These are phyloP conservation scores for Pagetopsis macropterus DNA, from an alignment of 2,797 vertebrate genomes.

Conservation along the genomic window DNA sequence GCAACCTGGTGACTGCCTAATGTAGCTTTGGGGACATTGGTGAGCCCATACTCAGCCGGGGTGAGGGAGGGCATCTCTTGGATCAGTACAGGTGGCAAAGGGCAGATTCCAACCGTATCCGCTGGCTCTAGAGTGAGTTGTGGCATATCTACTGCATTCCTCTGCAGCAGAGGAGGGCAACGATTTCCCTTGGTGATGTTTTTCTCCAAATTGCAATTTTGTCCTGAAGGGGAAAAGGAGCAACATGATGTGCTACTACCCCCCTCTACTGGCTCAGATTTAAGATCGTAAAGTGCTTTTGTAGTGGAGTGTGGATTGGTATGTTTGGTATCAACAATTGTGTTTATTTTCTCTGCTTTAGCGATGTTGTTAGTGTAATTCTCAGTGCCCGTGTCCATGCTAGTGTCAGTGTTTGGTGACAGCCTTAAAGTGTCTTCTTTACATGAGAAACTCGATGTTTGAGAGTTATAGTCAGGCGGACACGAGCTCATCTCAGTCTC, in stretches of 20 bases:
- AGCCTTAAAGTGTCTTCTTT: conserved; percentile 43
- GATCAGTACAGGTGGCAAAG: conserved; percentile 74
- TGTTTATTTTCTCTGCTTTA: conserved; percentile 53
- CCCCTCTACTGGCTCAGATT: conserved; percentile 66
- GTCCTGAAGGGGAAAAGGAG: conserved; percentile 28
- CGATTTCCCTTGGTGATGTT: conserved; percentile 50
- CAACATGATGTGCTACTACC: conserved; percentile 41
- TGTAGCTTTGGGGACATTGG: conserved; percentile 31
- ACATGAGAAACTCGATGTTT: conserved; percentile 30
- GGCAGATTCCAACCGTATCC: conserved; percentile 65
- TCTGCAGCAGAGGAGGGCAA: conserved; percentile 68
- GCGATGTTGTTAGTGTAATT: conserved; percentile 35
- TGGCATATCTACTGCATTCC: conserved; percentile 80
- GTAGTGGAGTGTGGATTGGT: conserved; percentile 47
- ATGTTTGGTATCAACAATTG: conserved; percentile 35
- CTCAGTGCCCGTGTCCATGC: conserved; percentile 30
- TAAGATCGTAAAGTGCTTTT: conserved; percentile 68
- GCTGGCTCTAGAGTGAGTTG: conserved; percentile 80
- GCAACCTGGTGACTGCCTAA: conserved; percentile 61
- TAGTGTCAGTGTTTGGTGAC: conserved; percentile 46
- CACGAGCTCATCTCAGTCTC: conserved; percentile 38
- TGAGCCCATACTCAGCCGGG: conserved; percentile 71
- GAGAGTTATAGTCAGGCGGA: conserved; percentile 37
- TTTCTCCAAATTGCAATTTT: conserved; percentile 44
- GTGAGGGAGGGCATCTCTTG: conserved; percentile 87